phyloP scores from a whole-genome alignment of 2,888 invertebrate species.

The Noctua fimbriata region DNA sequence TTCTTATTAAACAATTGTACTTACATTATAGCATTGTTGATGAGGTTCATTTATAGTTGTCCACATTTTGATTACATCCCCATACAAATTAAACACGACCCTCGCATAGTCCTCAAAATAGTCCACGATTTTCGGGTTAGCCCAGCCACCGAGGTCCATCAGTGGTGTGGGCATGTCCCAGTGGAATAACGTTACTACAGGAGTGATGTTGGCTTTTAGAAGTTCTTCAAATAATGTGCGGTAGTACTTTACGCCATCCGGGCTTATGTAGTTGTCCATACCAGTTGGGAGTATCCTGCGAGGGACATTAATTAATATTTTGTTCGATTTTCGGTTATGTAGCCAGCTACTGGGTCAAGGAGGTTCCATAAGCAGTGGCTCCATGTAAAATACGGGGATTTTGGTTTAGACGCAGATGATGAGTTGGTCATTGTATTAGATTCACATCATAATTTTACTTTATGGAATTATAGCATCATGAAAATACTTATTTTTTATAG shows the following conservation, averaged over 20 bases:
- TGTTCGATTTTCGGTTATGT: not conserved
- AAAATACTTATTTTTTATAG: not conserved
- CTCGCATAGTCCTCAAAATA: slow-evolving; percentile 90
- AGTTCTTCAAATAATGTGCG: slow-evolving; percentile 93
- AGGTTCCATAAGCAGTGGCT: not conserved
- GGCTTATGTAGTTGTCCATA: slow-evolving; percentile 91
- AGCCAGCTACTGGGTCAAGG: not conserved
- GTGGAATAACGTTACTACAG: slow-evolving; percentile 92
- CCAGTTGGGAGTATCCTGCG: slow-evolving; percentile 93
- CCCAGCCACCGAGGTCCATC: slow-evolving; percentile 89
- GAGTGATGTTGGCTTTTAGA: slow-evolving; percentile 91
- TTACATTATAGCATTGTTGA: slow-evolving; percentile 87
- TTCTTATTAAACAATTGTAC: slow-evolving; percentile 49
- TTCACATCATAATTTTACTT: not conserved
- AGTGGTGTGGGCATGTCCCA: slow-evolving; percentile 90
- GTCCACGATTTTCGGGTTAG: slow-evolving; percentile 87
- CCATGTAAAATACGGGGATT: not conserved
- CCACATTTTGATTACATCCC: slow-evolving; percentile 92
- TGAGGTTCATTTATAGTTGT: slow-evolving; percentile 94
- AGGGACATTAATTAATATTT: not conserved
- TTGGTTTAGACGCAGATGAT: not conserved
- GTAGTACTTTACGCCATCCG: slow-evolving; percentile 93
- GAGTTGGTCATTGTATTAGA: not conserved
- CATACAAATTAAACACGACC: slow-evolving; percentile 90
- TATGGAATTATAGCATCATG: not conserved